Conservation (phyloP, 1,140 invertebrate species). For the Mesaphorura yosii region DNA sequence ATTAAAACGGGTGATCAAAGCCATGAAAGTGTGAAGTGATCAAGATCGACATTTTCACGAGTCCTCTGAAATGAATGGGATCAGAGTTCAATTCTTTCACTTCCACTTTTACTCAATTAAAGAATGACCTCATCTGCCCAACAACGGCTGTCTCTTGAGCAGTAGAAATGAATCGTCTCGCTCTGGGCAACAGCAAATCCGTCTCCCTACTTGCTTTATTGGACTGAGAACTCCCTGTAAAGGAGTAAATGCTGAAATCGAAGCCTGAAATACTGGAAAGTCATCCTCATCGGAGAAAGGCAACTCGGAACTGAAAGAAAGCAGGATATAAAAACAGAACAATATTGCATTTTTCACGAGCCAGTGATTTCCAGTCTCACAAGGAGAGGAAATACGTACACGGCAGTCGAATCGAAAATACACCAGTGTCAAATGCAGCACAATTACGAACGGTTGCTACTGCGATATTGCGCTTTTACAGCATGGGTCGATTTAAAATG, state of each 20-base stretch:
- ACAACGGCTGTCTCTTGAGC: too few relatives aligned
- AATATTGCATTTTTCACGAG: slow-evolving; percentile 29
- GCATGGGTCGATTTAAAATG: slow-evolving; percentile 14
- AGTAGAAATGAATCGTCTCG: too few relatives aligned
- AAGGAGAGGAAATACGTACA: slow-evolving; percentile 29
- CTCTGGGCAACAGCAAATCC: not conserved
- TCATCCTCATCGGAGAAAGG: too few relatives aligned
- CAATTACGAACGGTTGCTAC: not conserved
- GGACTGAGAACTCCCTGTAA: not conserved
- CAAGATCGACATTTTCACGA: too few relatives aligned
- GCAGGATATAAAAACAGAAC: slow-evolving; percentile 15
- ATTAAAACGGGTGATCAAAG: too few relatives aligned
- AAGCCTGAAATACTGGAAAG: not conserved
- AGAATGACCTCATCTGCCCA: too few relatives aligned
- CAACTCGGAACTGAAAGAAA: slow-evolving; percentile 9
- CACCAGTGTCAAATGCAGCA: slow-evolving; percentile 25
- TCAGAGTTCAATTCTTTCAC: too few relatives aligned
- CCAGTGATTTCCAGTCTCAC: slow-evolving; percentile 31
- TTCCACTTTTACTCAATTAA: too few relatives aligned
- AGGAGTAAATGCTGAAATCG: not conserved
- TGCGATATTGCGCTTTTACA: slow-evolving; percentile 7
- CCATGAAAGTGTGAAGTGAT: too few relatives aligned
- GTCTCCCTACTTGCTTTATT: too few relatives aligned
- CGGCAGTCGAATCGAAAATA: slow-evolving; percentile 15
- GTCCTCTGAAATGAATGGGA: too few relatives aligned